Evolutionary conservation across 2,888 invertebrate genomes (phyloP).

Genomic region (Crioceris asparagi): DNA sequence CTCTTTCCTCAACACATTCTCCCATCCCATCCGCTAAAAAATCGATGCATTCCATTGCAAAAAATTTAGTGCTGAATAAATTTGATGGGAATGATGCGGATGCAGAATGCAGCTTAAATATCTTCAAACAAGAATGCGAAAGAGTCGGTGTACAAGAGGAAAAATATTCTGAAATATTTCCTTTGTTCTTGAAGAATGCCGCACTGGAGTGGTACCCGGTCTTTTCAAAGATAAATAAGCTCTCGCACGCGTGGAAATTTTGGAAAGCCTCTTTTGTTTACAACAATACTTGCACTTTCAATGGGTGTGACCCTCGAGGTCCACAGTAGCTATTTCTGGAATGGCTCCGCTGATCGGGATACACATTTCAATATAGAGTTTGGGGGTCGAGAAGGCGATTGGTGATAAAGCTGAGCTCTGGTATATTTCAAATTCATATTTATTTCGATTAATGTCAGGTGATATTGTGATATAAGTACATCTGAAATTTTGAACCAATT

Average conservation of each 20-base stretch:
- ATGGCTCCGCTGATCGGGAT: no score
- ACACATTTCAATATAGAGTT: no score
- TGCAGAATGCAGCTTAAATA: neutral
- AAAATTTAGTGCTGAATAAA: neutral
- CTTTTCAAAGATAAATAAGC: neutral
- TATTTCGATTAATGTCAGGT: no score
- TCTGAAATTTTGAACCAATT: no score
- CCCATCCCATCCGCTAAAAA: neutral
- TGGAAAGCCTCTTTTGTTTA: neutral
- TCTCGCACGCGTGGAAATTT: neutral
- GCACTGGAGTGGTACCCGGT: neutral
- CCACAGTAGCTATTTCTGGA: no score
- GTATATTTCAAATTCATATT: no score
- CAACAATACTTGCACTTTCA: no score
- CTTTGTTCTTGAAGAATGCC: neutral
- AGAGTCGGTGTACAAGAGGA: neutral
- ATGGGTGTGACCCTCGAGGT: no score
- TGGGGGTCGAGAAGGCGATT: no score
- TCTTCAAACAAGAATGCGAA: neutral
- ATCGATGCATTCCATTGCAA: constrained; percentile 1
- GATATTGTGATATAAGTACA: no score
- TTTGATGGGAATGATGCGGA: neutral
- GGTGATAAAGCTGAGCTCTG: no score
- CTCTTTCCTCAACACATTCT: neutral
- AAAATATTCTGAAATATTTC: neutral